Conservation (phyloP, 2,113 vertebrate species). For the Scatophagus argus region DNA sequence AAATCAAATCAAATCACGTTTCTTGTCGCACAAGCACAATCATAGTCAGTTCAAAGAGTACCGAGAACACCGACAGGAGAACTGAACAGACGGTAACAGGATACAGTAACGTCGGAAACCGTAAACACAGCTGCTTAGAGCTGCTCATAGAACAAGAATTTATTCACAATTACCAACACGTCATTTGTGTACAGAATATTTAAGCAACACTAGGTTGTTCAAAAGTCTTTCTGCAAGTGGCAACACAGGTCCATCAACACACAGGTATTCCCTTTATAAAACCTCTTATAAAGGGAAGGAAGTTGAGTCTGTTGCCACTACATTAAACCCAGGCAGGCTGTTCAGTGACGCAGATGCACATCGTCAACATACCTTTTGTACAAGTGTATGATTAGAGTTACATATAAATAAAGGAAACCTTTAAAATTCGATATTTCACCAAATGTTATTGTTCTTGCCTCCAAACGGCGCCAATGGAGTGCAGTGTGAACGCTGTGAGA, state of each 20-base stretch:
- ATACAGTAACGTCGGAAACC: neutral
- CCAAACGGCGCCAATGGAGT: constrained; percentile 36
- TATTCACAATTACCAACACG: neutral
- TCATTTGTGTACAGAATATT: neutral
- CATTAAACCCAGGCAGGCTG: neutral
- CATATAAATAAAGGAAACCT: constrained; percentile 2
- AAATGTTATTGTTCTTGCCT: constrained; percentile 52
- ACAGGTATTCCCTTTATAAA: neutral
- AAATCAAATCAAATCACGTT: too few relatives aligned
- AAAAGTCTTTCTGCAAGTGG: too few relatives aligned
- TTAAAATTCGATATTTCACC: constrained; percentile 37
- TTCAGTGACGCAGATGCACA: neutral
- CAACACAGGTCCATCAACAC: neutral
- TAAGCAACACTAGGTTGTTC: neutral
- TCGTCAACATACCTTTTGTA: neutral
- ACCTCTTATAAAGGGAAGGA: neutral
- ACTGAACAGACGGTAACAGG: too few relatives aligned
- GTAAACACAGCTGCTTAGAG: neutral
- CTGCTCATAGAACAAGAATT: neutral
- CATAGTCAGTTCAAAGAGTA: too few relatives aligned
- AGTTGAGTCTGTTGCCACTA: neutral
- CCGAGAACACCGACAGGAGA: too few relatives aligned
- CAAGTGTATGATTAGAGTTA: neutral
- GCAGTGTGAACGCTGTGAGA: constrained; percentile 44
- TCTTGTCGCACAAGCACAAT: too few relatives aligned